A percentile compares a stretch with the other conserved stretches of the same genome.
Evolutionary conservation across 2,113 vertebrate genomes (phyloP).

Genomic region (Atractosteus spatula): DNA sequence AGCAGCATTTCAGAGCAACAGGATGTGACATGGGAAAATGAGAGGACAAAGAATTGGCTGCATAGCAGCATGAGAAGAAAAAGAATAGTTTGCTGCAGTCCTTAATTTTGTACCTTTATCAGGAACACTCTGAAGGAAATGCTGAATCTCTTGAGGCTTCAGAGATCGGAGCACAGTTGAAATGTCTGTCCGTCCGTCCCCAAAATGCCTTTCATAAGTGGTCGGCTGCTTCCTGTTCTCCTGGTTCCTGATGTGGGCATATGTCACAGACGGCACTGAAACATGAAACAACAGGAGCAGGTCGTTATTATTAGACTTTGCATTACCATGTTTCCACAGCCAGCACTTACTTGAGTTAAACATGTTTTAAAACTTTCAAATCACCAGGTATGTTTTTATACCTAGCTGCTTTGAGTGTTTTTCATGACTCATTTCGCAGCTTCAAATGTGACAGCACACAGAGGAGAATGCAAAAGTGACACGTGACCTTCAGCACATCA

Average conservation of each 20-base stretch:
- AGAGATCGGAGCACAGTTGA: constrained; percentile 50
- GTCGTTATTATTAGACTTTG: no score
- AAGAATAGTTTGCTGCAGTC: not conserved
- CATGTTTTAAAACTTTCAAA: no score
- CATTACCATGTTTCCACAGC: no score
- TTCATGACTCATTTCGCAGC: no score
- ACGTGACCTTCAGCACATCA: no score
- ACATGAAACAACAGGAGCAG: constrained; percentile 15
- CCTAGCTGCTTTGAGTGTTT: no score
- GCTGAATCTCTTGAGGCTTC: constrained; percentile 49
- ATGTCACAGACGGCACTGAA: constrained; percentile 64
- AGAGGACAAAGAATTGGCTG: not conserved
- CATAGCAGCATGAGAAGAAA: not conserved
- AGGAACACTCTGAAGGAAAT: constrained; percentile 51
- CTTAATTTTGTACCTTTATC: constrained; percentile 48
- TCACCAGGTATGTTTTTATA: no score
- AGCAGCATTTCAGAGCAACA: no score
- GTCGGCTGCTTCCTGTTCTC: constrained; percentile 51
- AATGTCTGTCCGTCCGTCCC: constrained; percentile 49
- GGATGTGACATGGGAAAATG: no score
- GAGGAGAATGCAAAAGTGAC: no score
- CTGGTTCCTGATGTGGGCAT: constrained; percentile 52
- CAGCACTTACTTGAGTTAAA: no score
- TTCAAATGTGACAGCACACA: no score
- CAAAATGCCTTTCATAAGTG: constrained; percentile 63